Conservation (phyloP, 2,888 invertebrate genomes). For the Ichneumoninae sp. region DNA sequence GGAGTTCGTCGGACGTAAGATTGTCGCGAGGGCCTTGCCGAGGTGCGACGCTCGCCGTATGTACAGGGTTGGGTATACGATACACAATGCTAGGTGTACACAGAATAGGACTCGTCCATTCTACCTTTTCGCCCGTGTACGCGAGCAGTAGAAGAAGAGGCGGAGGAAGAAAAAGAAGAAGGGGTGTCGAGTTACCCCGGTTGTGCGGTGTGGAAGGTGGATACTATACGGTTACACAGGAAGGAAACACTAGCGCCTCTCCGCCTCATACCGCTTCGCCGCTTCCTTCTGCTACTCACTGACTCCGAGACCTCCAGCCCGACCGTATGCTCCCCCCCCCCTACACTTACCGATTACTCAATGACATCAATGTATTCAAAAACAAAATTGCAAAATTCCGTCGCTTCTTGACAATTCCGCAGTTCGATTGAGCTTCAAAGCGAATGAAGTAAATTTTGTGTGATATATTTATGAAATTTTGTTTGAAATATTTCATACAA, state of each 20-base stretch:
- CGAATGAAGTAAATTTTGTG: too few relatives aligned
- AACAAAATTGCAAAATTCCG: too few relatives aligned
- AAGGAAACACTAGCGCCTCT: conserved; percentile 83
- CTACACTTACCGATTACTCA: too few relatives aligned
- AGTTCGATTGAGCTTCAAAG: too few relatives aligned
- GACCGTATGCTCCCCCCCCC: conserved; percentile 26
- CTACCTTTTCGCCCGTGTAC: conserved; percentile 6
- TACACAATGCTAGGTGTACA: conserved; percentile 42
- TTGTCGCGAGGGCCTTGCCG: conserved; percentile 11
- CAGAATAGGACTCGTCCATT: conserved; percentile 48
- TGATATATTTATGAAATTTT: too few relatives aligned
- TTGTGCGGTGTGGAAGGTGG: conserved; percentile 73
- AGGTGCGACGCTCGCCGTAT: conserved; percentile 14
- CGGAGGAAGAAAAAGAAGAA: conserved; percentile 37
- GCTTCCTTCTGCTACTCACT: conserved; percentile 58
- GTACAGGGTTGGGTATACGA: conserved; percentile 29
- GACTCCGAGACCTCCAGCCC: conserved; percentile 35
- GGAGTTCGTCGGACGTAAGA: conserved; percentile 32
- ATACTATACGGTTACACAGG: conserved; percentile 83
- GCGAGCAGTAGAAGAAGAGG: conserved; percentile 24
- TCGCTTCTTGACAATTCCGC: too few relatives aligned
- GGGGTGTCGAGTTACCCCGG: conserved; percentile 79
- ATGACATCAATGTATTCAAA: too few relatives aligned
- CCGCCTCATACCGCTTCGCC: conserved; percentile 61
- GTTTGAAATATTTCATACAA: too few relatives aligned